Evolutionary conservation across 1,140 invertebrate species (phyloP), one percentile per base, ranked within the genome.

Genomic region (Drosophila erecta): DNA sequence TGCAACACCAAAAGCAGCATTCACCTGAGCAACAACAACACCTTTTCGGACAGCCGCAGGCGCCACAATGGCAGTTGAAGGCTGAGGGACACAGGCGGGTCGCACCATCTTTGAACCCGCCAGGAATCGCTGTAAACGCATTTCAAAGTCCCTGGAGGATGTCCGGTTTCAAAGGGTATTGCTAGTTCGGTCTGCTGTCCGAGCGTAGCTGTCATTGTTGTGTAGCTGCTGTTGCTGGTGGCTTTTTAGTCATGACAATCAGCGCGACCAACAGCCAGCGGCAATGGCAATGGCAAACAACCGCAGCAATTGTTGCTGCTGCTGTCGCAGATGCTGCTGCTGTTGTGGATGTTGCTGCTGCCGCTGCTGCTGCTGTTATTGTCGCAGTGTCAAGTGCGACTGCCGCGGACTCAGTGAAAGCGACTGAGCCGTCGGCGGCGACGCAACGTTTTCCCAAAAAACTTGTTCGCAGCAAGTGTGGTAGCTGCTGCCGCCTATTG

Each of bases 351-450:
- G 43, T 12, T 20, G 56, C 54, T 65, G 61, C 43, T 61, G 40
- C 49, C 60, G 57, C 10, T 65, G 49, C 15, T 70, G 64, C 43
- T 65, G 65, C 33, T 76, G 56, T 65, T 75, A 64, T 78, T 78
- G 81, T 86, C 76, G 66, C 81, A 86, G 65, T 86, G 83, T 86
- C 79, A 86, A 86, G 83, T 87, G 83, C 70, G 83, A 75, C 83
- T 71, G 79, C 51, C 58, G 74, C 62, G 49, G 72, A 60, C 71
- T 65, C 40, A 76, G 72, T 66, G 72, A 75, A 83, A 87, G 83
- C 86, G 83, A 87, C 86, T 76, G 79, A 75, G 70, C 40, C 58
- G 81, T 35, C 65, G 54, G 33, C 81, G 53, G 59, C 60, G 44
- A 50, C 56, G 71, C 56, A 53, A 37, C 64, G 50, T 41, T 41